Evolutionary conservation across 2,888 invertebrate genomes (phyloP), one percentile per base, ranked within the genome.

Genomic region (Phlogophora meticulosa): DNA sequence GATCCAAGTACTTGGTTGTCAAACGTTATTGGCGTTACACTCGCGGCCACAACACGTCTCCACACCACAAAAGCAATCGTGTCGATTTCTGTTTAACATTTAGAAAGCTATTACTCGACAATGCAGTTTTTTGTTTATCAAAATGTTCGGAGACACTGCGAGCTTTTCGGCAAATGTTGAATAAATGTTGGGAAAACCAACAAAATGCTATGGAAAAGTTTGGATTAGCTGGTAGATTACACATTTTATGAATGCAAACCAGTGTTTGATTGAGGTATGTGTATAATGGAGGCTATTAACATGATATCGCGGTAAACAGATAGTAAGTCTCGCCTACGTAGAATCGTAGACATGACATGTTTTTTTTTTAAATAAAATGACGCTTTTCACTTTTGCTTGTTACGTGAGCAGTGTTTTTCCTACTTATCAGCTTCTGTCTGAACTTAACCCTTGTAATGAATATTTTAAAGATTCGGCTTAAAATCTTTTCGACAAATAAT

Each of bases 321-420:
- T 48, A 58, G n/a, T 58, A 74, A 40, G 57, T 55, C 45, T 74
- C 38, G 38, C 32, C 38, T 49, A 32, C 68, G 52, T 58, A 57
- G 65, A 70, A 65, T 65, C 38, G 36, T 73, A 73, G 55, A 74
- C 49, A 57, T 43, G 40, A 48, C 46, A 42, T 53, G 51, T 17
- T 52, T 56, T 55, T 55, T 32, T 32, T 65, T 74, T 45, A 66
- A n/a, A n/a, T 74, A 55, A 51, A 65, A 65, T 66, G 51, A 52
- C 46, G 69, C 36, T 51, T 56, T 51, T 15, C 20, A 48, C 43
- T 55, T 49, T 64, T 36, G 7, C 28, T 43, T 32, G 34, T 56
- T 38, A 42, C 42, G 53, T 36, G 43, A 17, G 28, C 34, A n/a
- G 59, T 55, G 9, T 45, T 75, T 59, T 75, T 75, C 36, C 43